A percentile compares a stretch with the other conserved stretches of the same genome.
These are phyloP conservation scores for Gallinago undulata DNA, from an alignment of 2,113 vertebrate species.

Conservation along the genomic window DNA sequence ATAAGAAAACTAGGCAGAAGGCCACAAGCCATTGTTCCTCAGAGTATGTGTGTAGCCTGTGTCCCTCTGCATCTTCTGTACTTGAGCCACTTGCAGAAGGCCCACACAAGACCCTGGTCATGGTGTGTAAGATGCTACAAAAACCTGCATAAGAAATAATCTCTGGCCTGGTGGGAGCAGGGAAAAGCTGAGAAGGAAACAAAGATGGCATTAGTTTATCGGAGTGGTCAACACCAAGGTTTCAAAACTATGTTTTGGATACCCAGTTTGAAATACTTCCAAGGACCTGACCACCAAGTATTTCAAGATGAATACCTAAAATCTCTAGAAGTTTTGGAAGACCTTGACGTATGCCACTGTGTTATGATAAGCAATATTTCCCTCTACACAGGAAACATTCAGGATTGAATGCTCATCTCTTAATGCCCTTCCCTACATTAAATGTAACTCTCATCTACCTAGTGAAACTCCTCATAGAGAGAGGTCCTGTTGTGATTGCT, in stretches of 20 bases:
- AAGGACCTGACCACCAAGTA: not conserved
- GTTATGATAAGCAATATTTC: not conserved
- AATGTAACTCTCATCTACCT: not conserved
- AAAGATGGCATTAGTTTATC: not conserved
- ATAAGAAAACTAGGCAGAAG: not conserved
- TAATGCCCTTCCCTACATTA: not conserved
- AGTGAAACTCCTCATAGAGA: not conserved
- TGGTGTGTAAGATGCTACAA: not conserved
- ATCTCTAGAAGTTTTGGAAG: not conserved
- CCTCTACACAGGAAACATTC: not conserved
- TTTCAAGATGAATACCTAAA: not conserved
- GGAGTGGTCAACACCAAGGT: not conserved
- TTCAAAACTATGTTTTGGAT: not conserved
- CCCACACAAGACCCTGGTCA: not conserved
- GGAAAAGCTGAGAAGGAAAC: not conserved
- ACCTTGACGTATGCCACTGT: not conserved
- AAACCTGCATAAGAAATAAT: not conserved
- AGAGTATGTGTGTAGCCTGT: not conserved
- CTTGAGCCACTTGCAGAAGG: not conserved
- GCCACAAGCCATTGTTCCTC: not conserved
- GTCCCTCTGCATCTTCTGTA: not conserved
- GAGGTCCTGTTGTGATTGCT: not conserved
- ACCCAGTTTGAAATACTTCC: not conserved
- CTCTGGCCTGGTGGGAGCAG: not conserved
- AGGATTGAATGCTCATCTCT: not conserved